Evolutionary conservation across 1,140 invertebrate species (phyloP).

Genomic region (Gonatopus flavifemur): DNA sequence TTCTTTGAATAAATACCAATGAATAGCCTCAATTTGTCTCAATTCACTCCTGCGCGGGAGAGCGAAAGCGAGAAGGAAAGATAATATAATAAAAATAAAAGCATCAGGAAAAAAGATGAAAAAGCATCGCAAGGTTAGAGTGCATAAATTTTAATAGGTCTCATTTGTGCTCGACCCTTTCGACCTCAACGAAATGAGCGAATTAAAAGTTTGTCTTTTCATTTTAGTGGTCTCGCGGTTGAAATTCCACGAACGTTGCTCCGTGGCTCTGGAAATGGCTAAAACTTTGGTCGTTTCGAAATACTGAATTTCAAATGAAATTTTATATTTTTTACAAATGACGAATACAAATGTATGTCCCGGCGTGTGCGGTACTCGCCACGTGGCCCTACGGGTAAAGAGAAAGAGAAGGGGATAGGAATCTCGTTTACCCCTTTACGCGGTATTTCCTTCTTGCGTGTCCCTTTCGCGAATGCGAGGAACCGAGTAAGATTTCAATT

Average conservation of each 20-base stretch:
- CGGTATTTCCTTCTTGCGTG: background rate
- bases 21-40: no score
- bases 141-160: slow-evolving; percentile 54
- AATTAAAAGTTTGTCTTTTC: slow-evolving; percentile 53
- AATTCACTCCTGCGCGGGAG: no score
- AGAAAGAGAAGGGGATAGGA: slow-evolving; percentile 7
- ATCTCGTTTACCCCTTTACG: slow-evolving; percentile 29
- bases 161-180: slow-evolving; percentile 49
- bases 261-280: slow-evolving; percentile 36
- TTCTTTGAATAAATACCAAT: no score
- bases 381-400: background rate
- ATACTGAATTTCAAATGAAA: slow-evolving; percentile 19
- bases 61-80: background rate
- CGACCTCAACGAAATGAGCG: slow-evolving; percentile 49
- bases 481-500: slow-evolving; percentile 60
- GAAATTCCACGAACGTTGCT: slow-evolving; percentile 42
- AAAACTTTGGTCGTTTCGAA: slow-evolving; percentile 46
- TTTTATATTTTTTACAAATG: no score
- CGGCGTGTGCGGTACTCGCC: slow-evolving; percentile 10
- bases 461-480: slow-evolving; percentile 34
- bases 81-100: background rate
- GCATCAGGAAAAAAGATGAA: background rate
- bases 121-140: slow-evolving; percentile 5
- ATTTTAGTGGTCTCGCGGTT: slow-evolving; percentile 52
- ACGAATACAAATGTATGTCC: no score